Conservation (phyloP, 2,888 invertebrate species). For the Eristalis pertinax region DNA sequence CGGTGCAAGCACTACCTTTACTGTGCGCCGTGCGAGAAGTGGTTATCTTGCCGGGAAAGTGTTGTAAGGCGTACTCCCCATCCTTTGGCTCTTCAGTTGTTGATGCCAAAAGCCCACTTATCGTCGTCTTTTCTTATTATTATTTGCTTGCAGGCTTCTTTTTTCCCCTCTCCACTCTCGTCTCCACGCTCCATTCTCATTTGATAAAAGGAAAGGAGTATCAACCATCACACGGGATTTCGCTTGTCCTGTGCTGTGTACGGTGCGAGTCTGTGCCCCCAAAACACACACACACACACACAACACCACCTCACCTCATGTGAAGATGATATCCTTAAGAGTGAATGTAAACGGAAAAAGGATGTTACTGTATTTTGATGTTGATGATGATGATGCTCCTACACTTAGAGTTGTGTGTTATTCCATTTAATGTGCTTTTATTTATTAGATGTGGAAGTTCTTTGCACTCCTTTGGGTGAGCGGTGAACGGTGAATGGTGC, state of each 20-base stretch:
- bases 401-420: conserved; percentile 49
- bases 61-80: conserved; percentile 20
- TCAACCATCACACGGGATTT: conserved; percentile 56
- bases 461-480: conserved; percentile 49
- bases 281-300: too few species aligned
- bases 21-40: neutral
- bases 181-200: neutral
- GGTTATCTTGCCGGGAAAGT: conserved; percentile 27
- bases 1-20: conserved; percentile 41
- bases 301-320: conserved; percentile 6
- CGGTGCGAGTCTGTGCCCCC: too few species aligned
- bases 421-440: conserved; percentile 64
- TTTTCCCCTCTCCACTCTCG: neutral
- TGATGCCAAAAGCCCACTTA: conserved; percentile 68
- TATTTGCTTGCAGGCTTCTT: conserved; percentile 61
- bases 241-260: conserved; percentile 36
- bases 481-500: too few species aligned
- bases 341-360: conserved; percentile 58
- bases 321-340: conserved; percentile 49
- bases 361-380: conserved; percentile 64
- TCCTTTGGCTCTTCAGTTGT: conserved; percentile 27
- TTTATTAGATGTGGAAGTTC: conserved; percentile 63
- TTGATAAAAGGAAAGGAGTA: conserved; percentile 52
- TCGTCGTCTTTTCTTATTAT: conserved; percentile 65
- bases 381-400: conserved; percentile 60